These are phyloP conservation scores for Phalacrocorax carbo DNA, from an alignment of 2,113 vertebrate genomes.

Conservation along the genomic window DNA sequence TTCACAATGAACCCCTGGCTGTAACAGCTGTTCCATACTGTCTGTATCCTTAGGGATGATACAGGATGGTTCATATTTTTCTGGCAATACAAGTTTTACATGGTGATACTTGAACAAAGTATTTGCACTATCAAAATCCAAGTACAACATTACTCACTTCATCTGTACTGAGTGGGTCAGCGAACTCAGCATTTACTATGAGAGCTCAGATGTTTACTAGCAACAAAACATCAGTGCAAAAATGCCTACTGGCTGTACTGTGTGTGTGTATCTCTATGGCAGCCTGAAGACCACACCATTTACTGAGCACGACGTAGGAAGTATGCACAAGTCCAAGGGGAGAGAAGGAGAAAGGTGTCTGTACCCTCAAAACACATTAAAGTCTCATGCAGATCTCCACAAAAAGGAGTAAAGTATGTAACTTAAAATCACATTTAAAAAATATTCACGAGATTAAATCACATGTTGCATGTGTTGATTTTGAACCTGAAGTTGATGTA, in stretches of 20 bases:
- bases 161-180: not conserved
- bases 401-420: not conserved
- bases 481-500: not conserved
- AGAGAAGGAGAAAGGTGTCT: not conserved
- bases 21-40: not conserved
- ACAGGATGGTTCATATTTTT: not conserved
- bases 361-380: not conserved
- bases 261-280: accelerated
- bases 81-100: not conserved
- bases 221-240: not conserved
- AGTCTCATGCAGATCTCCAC: not conserved
- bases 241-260: not conserved
- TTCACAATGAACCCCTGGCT: not conserved
- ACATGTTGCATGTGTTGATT: not conserved
- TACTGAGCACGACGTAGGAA: not conserved
- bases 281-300: not conserved
- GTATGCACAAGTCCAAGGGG: not conserved
- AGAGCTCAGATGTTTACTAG: not conserved
- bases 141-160: not conserved
- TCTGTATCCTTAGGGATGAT: not conserved
- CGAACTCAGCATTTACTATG: not conserved
- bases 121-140: not conserved
- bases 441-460: not conserved
- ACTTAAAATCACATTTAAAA: not conserved
- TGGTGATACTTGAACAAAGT: not conserved